These are phyloP conservation scores for Corythornis madagascariensis DNA, from an alignment of 2,113 vertebrate species.

Conservation along the genomic window DNA sequence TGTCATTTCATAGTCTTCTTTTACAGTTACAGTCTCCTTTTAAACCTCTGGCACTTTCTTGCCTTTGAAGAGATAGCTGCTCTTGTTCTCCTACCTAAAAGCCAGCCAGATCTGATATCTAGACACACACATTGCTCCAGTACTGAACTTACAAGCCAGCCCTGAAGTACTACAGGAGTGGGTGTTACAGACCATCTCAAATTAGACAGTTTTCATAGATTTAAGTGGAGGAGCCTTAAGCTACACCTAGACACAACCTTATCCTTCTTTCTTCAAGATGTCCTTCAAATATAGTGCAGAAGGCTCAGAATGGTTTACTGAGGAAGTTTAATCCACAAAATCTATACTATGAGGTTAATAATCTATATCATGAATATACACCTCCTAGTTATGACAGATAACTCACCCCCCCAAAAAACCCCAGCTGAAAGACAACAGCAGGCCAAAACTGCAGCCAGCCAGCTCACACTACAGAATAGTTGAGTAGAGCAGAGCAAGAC, in stretches of 20 bases:
- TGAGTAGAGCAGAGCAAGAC: rapidly evolving
- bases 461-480: neutral
- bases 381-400: neutral
- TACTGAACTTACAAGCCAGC: neutral
- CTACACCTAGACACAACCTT: neutral
- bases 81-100: neutral
- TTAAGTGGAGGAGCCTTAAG: neutral
- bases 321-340: neutral
- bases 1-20: neutral
- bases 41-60: neutral
- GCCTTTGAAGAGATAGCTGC: neutral
- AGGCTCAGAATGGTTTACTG: neutral
- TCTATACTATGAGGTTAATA: neutral
- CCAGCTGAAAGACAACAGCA: neutral
- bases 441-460: neutral
- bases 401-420: neutral
- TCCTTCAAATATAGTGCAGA: neutral
- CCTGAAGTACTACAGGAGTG: neutral
- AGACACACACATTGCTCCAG: neutral
- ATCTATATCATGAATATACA: neutral
- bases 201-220: neutral
- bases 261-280: neutral
- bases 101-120: neutral
- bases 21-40: neutral
- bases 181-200: neutral